Base-by-base conservation (phyloP, 1,140 invertebrate genomes). In the Antheraea mylitta region DNA sequence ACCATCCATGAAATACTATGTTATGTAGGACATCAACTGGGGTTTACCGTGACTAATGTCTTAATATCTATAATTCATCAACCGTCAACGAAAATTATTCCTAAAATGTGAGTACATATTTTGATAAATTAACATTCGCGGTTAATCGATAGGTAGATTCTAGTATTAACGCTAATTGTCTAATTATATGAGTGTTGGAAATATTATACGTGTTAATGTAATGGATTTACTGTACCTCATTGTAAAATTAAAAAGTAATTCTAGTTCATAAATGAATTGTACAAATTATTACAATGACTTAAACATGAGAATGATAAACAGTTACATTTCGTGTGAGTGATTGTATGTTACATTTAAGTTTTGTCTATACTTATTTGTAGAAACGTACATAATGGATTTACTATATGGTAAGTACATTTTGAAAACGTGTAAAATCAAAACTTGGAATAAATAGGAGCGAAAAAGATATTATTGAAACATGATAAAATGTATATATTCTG, bases 31-130 rank as follows among this genome's bases (percentile, higher is more conserved):
- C 16, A 53, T 16, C 16, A 53, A 53, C 11, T 42, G 11, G 45
- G 6, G 6, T 16, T 53, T 13, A 53, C 45, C 45, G 6, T 53
- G 45, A 16, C 45, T 53, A 53, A 53, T 53, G 6, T 53, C 45
- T 53, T 53, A 53, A 53, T 53, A 53, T 53, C 45, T 53, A 53
- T 53, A 53, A 42, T 42, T 42, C 61, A 48, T 65, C 74, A 71
- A 75, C 71, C 72, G 76, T 83, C 85, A 86, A 86, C 85, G 86
- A 89, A 89, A 80, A 77, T 69, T 82, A 87, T 86, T 90, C 81
- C 79, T 90, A 87, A 69, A 81, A 80, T 79, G 80, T 75, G 70
- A 77, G 75, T 69, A 79, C 80, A 80, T 87, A 89, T 88, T 89
- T 90, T 88, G 78, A 80, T 88, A 90, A 81, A 80, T 73, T 69